Conservation (phyloP, 2,113 vertebrate genomes). For the Myrmophylax atrothorax region DNA sequence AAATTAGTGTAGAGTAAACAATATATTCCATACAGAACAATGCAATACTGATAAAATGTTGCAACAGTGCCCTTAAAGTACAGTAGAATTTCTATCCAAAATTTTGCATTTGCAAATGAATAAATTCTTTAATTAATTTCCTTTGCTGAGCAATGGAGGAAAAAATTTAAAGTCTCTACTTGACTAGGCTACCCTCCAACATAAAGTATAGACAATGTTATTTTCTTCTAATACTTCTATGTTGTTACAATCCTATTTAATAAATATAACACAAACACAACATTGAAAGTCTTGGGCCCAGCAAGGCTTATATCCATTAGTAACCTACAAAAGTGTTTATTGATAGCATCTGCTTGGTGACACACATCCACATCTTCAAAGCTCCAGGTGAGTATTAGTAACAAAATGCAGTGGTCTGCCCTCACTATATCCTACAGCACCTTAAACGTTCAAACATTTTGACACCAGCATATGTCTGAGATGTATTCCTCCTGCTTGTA, state of each 20-base stretch:
- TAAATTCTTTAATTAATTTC: neutral
- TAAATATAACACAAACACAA: neutral
- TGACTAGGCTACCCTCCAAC: neutral
- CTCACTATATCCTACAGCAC: neutral
- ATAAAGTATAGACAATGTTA: neutral
- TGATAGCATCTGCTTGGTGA: neutral
- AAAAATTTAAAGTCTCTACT: neutral
- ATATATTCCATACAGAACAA: neutral
- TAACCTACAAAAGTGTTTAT: neutral
- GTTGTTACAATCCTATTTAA: neutral
- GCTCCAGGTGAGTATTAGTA: neutral
- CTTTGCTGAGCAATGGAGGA: neutral
- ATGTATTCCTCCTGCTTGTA: neutral
- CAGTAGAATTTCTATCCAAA: neutral
- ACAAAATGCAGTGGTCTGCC: neutral
- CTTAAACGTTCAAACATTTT: neutral
- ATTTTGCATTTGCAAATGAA: neutral
- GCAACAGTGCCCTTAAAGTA: neutral
- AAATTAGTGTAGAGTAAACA: neutral
- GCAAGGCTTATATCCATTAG: neutral
- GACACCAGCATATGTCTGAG: neutral
- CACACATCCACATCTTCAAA: neutral
- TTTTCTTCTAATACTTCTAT: neutral
- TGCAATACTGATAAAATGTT: neutral
- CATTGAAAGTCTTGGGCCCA: neutral